Evolutionary conservation across 2,888 invertebrate species (phyloP).

Genomic region (Drosophila ustulata): DNA sequence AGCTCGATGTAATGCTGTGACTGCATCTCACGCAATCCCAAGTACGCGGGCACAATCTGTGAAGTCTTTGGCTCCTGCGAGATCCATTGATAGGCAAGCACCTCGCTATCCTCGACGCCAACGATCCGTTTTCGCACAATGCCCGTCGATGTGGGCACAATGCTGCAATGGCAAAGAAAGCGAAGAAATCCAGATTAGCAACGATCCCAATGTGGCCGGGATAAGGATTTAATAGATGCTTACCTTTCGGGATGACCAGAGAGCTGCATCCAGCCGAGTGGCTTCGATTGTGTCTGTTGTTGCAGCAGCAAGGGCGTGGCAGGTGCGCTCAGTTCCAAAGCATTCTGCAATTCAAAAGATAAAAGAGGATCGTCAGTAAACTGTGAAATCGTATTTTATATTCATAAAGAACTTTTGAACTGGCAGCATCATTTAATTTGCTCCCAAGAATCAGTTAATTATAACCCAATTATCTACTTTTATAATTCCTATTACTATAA

Average conservation of each 20-base stretch:
- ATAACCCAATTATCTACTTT: too few relatives aligned
- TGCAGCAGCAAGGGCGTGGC: conserved; percentile 93
- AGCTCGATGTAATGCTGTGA: conserved; percentile 96
- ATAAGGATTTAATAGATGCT: conserved; percentile 17
- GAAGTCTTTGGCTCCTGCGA: conserved; percentile 88
- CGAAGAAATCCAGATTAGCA: not conserved
- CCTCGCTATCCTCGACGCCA: conserved; percentile 90
- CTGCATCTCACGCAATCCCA: conserved; percentile 91
- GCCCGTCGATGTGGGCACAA: conserved; percentile 96
- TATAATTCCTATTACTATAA: too few relatives aligned
- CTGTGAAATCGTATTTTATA: not conserved
- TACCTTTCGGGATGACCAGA: conserved; percentile 94
- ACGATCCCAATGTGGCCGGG: not conserved
- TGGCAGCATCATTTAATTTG: not conserved
- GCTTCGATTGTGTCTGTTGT: conserved; percentile 76
- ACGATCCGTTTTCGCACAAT: conserved; percentile 97
- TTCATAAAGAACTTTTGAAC: too few relatives aligned
- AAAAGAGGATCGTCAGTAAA: not conserved
- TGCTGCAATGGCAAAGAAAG: conserved; percentile 85
- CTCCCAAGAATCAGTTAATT: too few relatives aligned
- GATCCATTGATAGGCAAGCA: conserved; percentile 92
- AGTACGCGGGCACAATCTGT: conserved; percentile 91
- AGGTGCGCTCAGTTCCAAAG: conserved; percentile 95
- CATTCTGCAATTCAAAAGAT: conserved; percentile 88
- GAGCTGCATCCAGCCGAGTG: conserved; percentile 93